Conservation (phyloP, 2,113 vertebrate species). For the Meles meles region DNA sequence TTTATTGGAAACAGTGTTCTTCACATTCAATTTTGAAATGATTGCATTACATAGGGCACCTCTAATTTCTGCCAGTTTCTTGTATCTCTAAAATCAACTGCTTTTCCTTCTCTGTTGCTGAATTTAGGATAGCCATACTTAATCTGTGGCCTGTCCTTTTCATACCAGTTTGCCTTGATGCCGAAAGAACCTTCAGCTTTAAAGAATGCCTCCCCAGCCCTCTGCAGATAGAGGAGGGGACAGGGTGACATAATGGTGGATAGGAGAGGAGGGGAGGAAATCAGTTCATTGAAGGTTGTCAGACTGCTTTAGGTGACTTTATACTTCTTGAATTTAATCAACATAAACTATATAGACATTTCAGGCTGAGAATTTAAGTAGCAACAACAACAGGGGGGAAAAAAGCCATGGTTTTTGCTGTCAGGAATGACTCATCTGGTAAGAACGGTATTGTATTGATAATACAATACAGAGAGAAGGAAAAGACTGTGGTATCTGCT, state of each 20-base stretch:
- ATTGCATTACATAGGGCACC: background rate
- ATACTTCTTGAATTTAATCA: conserved; percentile 63
- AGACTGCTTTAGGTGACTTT: conserved; percentile 57
- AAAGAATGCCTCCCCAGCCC: background rate
- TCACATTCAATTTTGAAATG: background rate
- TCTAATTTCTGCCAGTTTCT: background rate
- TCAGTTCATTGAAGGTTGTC: conserved; percentile 53
- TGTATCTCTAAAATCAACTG: conserved; percentile 32
- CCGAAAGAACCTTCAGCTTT: conserved; percentile 55
- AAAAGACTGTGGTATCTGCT: conserved; percentile 61
- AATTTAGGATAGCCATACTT: background rate
- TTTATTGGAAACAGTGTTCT: background rate
- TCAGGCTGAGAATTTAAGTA: conserved; percentile 64
- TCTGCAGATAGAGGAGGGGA: background rate
- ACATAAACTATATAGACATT: conserved; percentile 44
- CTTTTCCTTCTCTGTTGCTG: conserved; percentile 7
- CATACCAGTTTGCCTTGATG: conserved; percentile 34
- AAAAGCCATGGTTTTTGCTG: conserved; percentile 51
- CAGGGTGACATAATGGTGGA: background rate
- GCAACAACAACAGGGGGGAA: conserved; percentile 35
- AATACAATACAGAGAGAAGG: conserved; percentile 41
- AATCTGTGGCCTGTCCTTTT: conserved; percentile 53
- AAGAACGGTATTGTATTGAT: conserved; percentile 54
- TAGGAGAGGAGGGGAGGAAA: conserved; percentile 23
- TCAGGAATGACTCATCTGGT: conserved; percentile 67